A percentile compares a stretch with the other conserved stretches of the same genome.
Conservation (phyloP, 2,888 invertebrate species). For the Ypsolopha sequella region DNA sequence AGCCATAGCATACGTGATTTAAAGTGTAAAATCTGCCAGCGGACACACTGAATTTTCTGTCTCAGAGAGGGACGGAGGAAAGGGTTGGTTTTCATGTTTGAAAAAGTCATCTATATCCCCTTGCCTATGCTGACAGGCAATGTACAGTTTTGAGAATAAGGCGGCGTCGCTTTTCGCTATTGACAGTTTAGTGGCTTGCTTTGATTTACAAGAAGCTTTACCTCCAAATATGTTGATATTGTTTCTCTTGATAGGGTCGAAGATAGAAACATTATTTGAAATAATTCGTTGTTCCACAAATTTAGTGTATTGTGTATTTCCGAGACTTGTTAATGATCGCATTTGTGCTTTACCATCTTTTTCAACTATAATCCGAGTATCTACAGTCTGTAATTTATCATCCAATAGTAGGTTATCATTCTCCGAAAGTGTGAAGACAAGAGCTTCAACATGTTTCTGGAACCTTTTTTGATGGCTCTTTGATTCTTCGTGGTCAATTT, state of each 20-base stretch:
- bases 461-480: constrained; percentile 11
- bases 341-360: constrained; percentile 9
- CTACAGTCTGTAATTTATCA: constrained; percentile 8
- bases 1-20: too few species aligned
- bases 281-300: constrained; percentile 8
- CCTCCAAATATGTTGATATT: constrained; percentile 8
- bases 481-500: constrained; percentile 10
- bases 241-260: constrained; percentile 6
- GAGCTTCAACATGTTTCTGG: constrained; percentile 9
- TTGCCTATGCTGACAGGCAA: constrained; percentile 10
- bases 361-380: constrained; percentile 8
- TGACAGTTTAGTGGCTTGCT: constrained; percentile 8
- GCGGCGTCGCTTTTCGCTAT: constrained; percentile 9
- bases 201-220: constrained; percentile 6
- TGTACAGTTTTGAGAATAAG: constrained; percentile 10
- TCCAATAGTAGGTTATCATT: constrained; percentile 7
- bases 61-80: constrained; percentile 8
- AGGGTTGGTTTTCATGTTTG: constrained; percentile 8
- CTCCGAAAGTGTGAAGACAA: constrained; percentile 7
- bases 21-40: too few species aligned
- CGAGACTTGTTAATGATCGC: constrained; percentile 8
- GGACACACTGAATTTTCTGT: too few species aligned
- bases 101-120: constrained; percentile 9
- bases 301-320: constrained; percentile 7
- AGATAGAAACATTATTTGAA: constrained; percentile 8